These are phyloP conservation scores for Ceratothoa steindachneri DNA, from an alignment of 2,888 invertebrate genomes.

Conservation along the genomic window DNA sequence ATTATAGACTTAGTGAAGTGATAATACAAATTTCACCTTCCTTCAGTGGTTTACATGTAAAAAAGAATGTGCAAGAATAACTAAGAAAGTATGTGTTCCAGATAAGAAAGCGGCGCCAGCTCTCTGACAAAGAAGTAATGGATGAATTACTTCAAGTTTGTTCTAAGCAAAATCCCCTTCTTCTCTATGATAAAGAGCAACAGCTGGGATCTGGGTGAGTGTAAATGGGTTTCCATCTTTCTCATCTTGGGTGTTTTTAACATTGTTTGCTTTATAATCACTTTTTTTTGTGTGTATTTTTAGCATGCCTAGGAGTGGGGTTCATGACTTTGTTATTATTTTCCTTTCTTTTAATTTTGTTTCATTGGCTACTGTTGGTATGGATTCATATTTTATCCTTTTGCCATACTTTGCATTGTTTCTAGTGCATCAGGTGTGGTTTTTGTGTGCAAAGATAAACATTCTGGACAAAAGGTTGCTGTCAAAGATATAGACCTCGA, in stretches of 20 bases:
- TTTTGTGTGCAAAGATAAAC: constrained; percentile 75
- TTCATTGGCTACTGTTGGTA: neutral
- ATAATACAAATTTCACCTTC: too few relatives aligned
- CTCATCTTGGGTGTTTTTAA: neutral
- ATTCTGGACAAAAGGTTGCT: constrained; percentile 72
- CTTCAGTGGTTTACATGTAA: too few relatives aligned
- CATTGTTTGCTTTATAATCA: neutral
- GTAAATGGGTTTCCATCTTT: neutral
- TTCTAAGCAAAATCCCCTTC: neutral
- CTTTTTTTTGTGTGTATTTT: neutral
- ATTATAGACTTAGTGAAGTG: too few relatives aligned
- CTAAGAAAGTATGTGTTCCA: too few relatives aligned
- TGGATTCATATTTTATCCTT: neutral
- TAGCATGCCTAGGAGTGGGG: too few relatives aligned
- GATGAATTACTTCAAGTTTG: constrained; percentile 1
- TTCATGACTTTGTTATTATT: neutral
- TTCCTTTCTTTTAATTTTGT: neutral
- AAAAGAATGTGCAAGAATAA: too few relatives aligned
- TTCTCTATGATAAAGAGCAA: neutral
- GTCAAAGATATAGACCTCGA: constrained; percentile 93
- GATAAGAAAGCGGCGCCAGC: neutral
- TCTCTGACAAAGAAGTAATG: neutral
- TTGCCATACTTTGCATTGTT: neutral
- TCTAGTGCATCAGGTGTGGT: constrained; percentile 79
- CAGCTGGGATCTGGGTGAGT: constrained; percentile 1